Percentiles rank a stretch among this genome's conserved stretches.
phyloP scores from a whole-genome alignment of 2,113 vertebrate genomes.

The Pseudopodoces humilis region DNA sequence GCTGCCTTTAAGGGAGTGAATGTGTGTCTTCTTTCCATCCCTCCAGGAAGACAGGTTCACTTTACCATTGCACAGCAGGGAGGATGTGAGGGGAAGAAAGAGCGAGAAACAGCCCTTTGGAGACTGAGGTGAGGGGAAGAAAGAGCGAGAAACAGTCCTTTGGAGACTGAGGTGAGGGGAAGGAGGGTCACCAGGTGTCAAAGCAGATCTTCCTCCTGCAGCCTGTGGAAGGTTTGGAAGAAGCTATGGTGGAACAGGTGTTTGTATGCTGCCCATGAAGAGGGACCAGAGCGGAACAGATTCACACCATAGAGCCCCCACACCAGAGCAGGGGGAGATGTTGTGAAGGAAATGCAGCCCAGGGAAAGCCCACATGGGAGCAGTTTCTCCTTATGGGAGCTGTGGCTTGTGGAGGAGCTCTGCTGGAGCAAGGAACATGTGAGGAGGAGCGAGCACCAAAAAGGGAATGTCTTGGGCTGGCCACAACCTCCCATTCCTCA shows the following conservation, averaged over 20 bases:
- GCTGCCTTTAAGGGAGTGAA: not conserved
- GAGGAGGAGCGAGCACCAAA: not conserved
- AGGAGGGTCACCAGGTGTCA: not conserved
- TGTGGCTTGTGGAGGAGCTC: not conserved
- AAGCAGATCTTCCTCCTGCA: not conserved
- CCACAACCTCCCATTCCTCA: not conserved
- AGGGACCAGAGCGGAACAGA: fast-evolving
- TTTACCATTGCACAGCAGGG: not conserved
- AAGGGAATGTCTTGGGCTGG: not conserved
- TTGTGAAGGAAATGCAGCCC: not conserved
- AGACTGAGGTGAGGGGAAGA: not conserved
- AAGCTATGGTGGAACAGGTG: not conserved
- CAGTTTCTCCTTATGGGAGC: not conserved
- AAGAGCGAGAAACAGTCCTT: not conserved
- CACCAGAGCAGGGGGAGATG: fast-evolving
- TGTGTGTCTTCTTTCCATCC: not conserved
- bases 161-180: not conserved
- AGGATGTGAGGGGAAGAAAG: fast-evolving
- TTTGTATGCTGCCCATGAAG: not conserved
- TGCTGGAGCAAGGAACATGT: not conserved
- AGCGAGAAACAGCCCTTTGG: not conserved
- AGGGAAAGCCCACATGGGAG: not conserved
- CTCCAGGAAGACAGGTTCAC: not conserved
- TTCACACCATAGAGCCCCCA: not conserved
- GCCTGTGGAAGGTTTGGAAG: not conserved